Evolutionary conservation across 2,888 invertebrate species (phyloP).

Genomic region (Quadroppia sp.): DNA sequence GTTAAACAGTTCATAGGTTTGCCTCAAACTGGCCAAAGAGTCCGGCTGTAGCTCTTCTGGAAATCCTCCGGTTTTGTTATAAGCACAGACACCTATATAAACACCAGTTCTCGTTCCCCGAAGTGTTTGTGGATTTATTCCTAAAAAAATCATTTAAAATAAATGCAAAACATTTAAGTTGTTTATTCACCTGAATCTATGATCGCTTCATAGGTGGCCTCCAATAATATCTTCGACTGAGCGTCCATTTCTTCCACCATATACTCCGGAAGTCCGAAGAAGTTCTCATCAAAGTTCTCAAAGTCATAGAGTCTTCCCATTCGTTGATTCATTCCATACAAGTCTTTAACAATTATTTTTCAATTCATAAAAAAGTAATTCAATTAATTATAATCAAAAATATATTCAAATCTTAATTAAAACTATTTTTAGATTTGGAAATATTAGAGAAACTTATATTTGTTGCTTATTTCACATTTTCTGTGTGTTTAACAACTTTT

Average conservation of each 20-base stretch:
- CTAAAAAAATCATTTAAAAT: too few relatives aligned
- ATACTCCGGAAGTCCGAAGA: conserved; percentile 27
- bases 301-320: conserved; percentile 39
- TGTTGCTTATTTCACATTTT: too few relatives aligned
- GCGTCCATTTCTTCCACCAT: conserved; percentile 50
- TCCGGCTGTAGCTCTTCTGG: conserved; percentile 59
- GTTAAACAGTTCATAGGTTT: conserved; percentile 83
- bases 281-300: conserved; percentile 41
- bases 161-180: not conserved
- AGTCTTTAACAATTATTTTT: too few relatives aligned
- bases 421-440: too few relatives aligned
- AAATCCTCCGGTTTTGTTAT: conserved; percentile 83
- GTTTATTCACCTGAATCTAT: conserved; percentile 51
- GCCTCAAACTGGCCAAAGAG: too few relatives aligned
- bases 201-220: conserved; percentile 54
- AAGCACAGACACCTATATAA: conserved; percentile 83
- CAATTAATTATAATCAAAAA: not conserved
- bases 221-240: conserved; percentile 54
- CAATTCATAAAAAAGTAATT: not conserved
- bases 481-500: too few relatives aligned
- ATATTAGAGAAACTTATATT: too few relatives aligned
- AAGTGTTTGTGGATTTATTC: conserved; percentile 60
- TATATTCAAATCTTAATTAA: too few relatives aligned
- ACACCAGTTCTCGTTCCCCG: conserved; percentile 88
- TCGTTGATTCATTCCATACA: conserved; percentile 23